Evolutionary conservation across 2,888 invertebrate species (phyloP).

Genomic region (Pseudolycoriella hygida): DNA sequence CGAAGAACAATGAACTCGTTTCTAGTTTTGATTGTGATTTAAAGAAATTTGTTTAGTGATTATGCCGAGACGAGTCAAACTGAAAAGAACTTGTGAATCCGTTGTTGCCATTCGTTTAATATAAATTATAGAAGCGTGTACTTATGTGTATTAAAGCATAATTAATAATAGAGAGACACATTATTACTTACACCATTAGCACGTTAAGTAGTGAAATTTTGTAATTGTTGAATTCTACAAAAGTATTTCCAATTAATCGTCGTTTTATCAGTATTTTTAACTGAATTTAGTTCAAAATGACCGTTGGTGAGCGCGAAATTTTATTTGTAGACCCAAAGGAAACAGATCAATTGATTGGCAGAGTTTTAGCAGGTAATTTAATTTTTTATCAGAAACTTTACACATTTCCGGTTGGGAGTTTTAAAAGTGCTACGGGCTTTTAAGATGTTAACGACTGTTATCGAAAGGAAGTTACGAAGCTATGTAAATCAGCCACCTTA

Average conservation of each 20-base stretch:
- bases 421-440: too few species aligned
- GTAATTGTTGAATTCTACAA: not conserved
- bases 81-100: not conserved
- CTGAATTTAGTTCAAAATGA: conserved; percentile 17
- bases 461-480: too few species aligned
- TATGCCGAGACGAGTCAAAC: conserved; percentile 3
- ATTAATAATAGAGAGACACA: not conserved
- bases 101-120: not conserved
- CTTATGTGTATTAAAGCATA: not conserved
- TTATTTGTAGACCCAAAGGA: conserved; percentile 16
- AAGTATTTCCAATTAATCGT: too few species aligned
- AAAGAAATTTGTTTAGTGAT: not conserved
- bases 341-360: conserved; percentile 26
- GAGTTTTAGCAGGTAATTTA: conserved; percentile 24
- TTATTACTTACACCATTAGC: not conserved
- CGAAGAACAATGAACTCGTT: not conserved
- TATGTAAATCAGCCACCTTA: too few species aligned
- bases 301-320: conserved; percentile 27
- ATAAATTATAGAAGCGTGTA: not conserved
- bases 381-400: too few species aligned
- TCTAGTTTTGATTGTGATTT: not conserved
- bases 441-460: too few species aligned
- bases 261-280: not conserved
- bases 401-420: too few species aligned
- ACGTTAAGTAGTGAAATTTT: not conserved